Evolutionary conservation across 2,113 vertebrate genomes (phyloP).

Genomic region (Halichoerus grypus): DNA sequence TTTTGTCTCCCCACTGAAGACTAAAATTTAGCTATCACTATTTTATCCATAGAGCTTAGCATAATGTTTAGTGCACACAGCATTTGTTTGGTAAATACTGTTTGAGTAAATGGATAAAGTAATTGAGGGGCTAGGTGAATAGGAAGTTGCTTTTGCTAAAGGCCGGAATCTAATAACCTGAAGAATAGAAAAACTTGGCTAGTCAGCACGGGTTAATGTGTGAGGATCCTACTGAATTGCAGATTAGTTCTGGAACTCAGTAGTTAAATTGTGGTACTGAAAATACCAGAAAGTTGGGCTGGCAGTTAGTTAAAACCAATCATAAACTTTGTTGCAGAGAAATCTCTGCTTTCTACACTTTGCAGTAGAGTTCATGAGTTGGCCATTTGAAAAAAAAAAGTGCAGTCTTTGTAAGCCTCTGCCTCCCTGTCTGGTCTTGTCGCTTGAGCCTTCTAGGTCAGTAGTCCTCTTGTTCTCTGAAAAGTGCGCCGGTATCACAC

Average conservation of each 20-base stretch:
- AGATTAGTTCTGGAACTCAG: background rate
- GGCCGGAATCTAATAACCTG: background rate
- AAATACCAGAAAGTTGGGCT: background rate
- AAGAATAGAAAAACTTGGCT: background rate
- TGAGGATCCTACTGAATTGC: background rate
- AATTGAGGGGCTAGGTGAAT: background rate
- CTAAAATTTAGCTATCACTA: background rate
- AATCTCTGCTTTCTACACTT: background rate
- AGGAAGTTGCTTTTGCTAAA: background rate
- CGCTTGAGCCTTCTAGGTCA: background rate
- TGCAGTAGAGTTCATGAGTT: background rate
- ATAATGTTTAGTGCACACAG: background rate
- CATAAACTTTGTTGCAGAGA: background rate
- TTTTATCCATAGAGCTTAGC: slow-evolving; percentile 18
- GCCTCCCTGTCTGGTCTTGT: background rate
- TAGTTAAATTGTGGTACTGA: background rate
- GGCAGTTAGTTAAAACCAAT: background rate
- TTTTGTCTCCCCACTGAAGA: background rate
- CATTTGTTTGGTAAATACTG: background rate
- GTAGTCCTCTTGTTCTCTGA: background rate
- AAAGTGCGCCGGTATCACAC: background rate
- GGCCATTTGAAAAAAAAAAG: background rate
- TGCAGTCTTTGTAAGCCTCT: background rate
- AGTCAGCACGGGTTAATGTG: background rate
- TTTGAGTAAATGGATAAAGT: background rate